A percentile compares a stretch with the other conserved stretches of the same genome.
Conservation (phyloP, 2,113 vertebrate species). For the Cyprinodon tularosa region DNA sequence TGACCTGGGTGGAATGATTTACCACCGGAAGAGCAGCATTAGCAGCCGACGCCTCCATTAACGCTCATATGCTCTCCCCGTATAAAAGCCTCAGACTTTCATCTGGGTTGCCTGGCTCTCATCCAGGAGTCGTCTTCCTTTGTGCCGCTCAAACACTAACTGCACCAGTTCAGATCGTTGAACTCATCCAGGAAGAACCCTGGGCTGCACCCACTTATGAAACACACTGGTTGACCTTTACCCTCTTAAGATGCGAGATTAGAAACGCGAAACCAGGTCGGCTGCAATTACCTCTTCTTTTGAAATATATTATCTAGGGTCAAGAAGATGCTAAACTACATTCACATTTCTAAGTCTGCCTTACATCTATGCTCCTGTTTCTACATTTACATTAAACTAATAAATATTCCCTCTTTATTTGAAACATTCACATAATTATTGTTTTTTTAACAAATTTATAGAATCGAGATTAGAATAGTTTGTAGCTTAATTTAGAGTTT, state of each 20-base stretch:
- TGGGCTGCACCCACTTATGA: slow-evolving; percentile 29
- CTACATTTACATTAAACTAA: no score
- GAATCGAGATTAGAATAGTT: no score
- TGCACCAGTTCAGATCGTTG: slow-evolving; percentile 21
- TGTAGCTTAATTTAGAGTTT: background rate
- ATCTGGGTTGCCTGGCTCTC: slow-evolving; percentile 43
- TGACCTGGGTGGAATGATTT: background rate
- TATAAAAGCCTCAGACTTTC: slow-evolving; percentile 10
- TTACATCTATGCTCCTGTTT: no score
- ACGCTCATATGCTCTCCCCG: slow-evolving; percentile 10
- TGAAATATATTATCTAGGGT: background rate
- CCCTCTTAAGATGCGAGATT: slow-evolving; percentile 28
- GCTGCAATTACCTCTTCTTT: background rate
- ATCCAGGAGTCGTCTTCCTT: slow-evolving; percentile 19
- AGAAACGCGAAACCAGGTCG: slow-evolving; percentile 16
- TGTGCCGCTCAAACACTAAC: slow-evolving; percentile 27
- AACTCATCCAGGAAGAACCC: slow-evolving; percentile 32
- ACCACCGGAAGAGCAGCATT: slow-evolving; percentile 17
- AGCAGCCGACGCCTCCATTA: slow-evolving; percentile 24
- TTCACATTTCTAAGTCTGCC: background rate
- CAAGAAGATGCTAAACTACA: background rate
- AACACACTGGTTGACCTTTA: slow-evolving; percentile 37
- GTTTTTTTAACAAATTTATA: no score
- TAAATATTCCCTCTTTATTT: background rate
- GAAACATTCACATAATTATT: background rate